A percentile compares a stretch with the other conserved stretches of the same genome.
Conservation (phyloP, 1,140 invertebrate genomes). For the Drosophila albomicans region DNA sequence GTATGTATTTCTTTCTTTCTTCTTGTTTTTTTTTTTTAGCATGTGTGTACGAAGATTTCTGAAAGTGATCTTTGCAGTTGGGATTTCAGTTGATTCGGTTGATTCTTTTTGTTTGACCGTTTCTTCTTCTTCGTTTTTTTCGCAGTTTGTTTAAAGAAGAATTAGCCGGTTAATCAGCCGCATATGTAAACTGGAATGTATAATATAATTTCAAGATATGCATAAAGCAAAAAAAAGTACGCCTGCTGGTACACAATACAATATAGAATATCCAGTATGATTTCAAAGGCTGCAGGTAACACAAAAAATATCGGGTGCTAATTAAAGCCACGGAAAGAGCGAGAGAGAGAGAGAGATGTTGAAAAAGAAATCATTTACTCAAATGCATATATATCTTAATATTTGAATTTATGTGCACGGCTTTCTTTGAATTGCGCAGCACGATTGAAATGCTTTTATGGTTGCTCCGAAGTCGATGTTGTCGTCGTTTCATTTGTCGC, state of each 20-base stretch:
- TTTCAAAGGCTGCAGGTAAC: slow-evolving; percentile 50
- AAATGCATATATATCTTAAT: slow-evolving; percentile 29
- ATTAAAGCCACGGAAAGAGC: slow-evolving; percentile 55
- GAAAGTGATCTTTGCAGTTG: slow-evolving; percentile 26
- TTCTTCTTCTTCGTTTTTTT: slow-evolving; percentile 14
- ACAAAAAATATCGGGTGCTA: slow-evolving; percentile 69
- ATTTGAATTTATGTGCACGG: slow-evolving; percentile 65
- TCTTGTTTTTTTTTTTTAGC: slow-evolving; percentile 59
- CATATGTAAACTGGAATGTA: slow-evolving; percentile 61
- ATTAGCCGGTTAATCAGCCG: slow-evolving; percentile 69
- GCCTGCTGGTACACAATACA: slow-evolving; percentile 1
- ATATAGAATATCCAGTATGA: slow-evolving; percentile 19
- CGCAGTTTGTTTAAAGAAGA: slow-evolving; percentile 72
- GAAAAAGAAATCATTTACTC: slow-evolving; percentile 20
- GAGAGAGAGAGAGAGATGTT: neutral
- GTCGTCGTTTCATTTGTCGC: slow-evolving; percentile 10
- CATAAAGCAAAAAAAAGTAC: slow-evolving; percentile 2
- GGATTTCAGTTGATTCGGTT: slow-evolving; percentile 29
- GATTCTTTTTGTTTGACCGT: slow-evolving; percentile 23
- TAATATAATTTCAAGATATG: slow-evolving; percentile 8
- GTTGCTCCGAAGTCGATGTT: neutral
- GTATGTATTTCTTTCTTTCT: slow-evolving; percentile 16
- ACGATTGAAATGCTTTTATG: slow-evolving; percentile 42
- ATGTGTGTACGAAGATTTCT: slow-evolving; percentile 65
- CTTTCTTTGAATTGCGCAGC: slow-evolving; percentile 77